Evolutionary conservation across 2,888 invertebrate genomes (phyloP).

Genomic region (Sphinx pinastri): DNA sequence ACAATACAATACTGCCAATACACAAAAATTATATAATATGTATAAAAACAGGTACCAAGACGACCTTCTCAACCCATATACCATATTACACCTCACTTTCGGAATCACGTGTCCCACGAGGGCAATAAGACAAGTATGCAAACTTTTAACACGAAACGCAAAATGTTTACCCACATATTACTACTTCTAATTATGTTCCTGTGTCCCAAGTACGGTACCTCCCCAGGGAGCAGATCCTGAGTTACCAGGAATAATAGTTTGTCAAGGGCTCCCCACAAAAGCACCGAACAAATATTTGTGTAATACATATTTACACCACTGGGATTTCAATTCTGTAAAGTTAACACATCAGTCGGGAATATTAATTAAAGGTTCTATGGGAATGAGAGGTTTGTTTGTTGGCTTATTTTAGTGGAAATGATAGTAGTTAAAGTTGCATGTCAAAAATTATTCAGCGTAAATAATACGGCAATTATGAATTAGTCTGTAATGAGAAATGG

Average conservation of each 20-base stretch:
- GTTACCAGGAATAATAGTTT: conserved; percentile 7
- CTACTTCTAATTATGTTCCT: conserved; percentile 19
- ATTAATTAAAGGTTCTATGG: not conserved
- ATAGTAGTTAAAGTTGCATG: not conserved
- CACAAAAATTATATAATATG: no score
- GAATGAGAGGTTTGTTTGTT: not conserved
- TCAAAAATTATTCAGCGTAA: no score
- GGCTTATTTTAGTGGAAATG: not conserved
- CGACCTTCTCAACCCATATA: not conserved
- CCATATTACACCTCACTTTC: not conserved
- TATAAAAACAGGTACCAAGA: no score
- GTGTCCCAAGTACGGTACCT: conserved; percentile 12
- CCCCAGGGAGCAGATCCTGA: conserved; percentile 9
- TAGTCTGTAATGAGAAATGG: no score
- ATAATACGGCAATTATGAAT: no score
- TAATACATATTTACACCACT: conserved; percentile 13
- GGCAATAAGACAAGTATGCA: not conserved
- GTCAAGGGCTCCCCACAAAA: not conserved
- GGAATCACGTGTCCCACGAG: conserved; percentile 3
- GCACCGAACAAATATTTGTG: conserved; percentile 17
- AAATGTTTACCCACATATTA: conserved; percentile 14
- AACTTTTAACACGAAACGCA: conserved; percentile 11
- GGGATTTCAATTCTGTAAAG: conserved; percentile 2
- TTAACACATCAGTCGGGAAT: conserved; percentile 8
- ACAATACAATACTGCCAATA: no score